phyloP scores from a whole-genome alignment of 2,888 invertebrate species.

The Eucera pruinosa region DNA sequence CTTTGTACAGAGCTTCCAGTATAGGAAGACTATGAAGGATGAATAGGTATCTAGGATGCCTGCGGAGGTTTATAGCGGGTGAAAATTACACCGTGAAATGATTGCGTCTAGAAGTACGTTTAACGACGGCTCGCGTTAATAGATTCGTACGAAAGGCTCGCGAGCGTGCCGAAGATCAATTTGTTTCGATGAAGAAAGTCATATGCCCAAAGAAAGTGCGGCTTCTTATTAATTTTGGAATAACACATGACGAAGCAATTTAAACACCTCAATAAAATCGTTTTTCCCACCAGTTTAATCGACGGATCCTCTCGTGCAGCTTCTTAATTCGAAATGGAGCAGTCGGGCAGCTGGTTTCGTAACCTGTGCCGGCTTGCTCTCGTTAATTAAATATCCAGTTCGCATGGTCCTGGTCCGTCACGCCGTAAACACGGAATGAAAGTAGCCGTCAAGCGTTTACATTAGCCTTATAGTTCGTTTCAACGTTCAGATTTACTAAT shows the following conservation, averaged over 20 bases:
- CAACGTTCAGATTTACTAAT: conserved; percentile 31
- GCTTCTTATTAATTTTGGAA: conserved; percentile 37
- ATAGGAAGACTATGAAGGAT: background rate
- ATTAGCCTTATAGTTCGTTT: conserved; percentile 27
- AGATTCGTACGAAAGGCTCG: conserved; percentile 17
- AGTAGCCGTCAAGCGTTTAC: conserved; percentile 30
- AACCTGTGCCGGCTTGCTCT: conserved; percentile 69
- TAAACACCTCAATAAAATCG: conserved; percentile 11
- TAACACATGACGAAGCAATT: conserved; percentile 28
- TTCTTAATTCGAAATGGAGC: conserved; percentile 49
- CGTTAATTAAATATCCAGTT: conserved; percentile 77
- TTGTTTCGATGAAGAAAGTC: conserved; percentile 23
- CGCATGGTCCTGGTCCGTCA: conserved; percentile 71
- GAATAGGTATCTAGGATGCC: background rate
- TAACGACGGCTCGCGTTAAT: conserved; percentile 9
- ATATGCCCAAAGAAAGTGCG: conserved; percentile 32
- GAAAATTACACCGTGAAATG: conserved; percentile 26
- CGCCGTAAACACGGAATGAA: conserved; percentile 51
- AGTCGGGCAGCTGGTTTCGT: conserved; percentile 60
- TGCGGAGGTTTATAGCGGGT: background rate
- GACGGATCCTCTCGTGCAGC: conserved; percentile 33
- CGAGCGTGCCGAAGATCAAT: conserved; percentile 14
- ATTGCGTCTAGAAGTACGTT: background rate
- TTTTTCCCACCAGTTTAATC: conserved; percentile 5
- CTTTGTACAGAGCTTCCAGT: background rate